Base-by-base conservation (phyloP, 2,797 vertebrate genomes). In the Sebastes hopkinsi region DNA sequence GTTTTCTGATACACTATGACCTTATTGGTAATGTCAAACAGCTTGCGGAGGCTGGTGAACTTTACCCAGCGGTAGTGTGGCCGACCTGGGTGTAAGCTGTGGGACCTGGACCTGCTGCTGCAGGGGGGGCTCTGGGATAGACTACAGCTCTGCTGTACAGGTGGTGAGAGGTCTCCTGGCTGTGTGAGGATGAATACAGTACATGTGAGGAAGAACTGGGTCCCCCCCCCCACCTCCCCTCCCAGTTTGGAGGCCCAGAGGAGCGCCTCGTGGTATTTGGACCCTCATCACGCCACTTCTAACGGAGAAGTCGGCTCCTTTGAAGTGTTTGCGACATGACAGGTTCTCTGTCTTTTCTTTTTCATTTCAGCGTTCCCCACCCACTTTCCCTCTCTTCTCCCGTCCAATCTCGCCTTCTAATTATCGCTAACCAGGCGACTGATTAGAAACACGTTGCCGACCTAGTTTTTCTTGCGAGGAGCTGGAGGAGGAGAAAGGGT, bases 361-460 rank as follows among this genome's bases (percentile, higher is more conserved):
- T 96, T 96, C 94, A 95, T 95, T 96, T 93, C 92, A 80, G 58
- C 56, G 89, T 90, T 90, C 92, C 94, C 95, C 94, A 93, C 95
- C 94, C 94, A 93, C 92, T 94, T 93, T 87, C 81, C 75, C 93
- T 93, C 90, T 89, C 89, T 85, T 88, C 90, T 93, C 93, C 76
- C 90, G 91, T 93, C 92, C 94, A 94, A 95, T 94, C 95, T 93
- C 83, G 93, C 91, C 95, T 92, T 93, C 95, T 96, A 96, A 96
- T 96, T 96, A 96, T 95, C 93, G 88, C 94, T 95, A 96, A 96
- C 95, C 95, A 96, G 94, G 93, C 95, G 92, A 95, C 95, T 96
- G 95, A 96, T 96, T 96, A 96, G 95, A 94, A 96, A 94, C 95
- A 93, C 89, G 88, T 86, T 85, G 91, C 71, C 93, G 95, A 96